A percentile compares a stretch with the other conserved stretches of the same genome.
These are phyloP conservation scores for Aythya fuligula DNA, from an alignment of 2,797 vertebrate genomes.

Conservation along the genomic window DNA sequence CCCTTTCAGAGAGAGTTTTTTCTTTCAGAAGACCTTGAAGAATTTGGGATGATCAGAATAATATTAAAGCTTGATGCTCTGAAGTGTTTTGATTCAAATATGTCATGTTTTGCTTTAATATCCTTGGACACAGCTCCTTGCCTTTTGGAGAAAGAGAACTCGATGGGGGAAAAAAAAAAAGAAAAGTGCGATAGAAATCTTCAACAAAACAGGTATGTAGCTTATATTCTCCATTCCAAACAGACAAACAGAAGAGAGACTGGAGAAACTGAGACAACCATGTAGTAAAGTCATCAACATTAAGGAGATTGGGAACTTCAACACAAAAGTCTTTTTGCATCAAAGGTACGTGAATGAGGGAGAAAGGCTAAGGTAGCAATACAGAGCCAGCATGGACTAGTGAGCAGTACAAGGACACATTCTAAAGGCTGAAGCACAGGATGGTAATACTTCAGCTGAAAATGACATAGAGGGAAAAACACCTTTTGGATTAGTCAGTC, in stretches of 20 bases:
- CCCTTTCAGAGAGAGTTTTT: background rate
- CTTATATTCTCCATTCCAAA: background rate
- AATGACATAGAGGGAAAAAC: background rate
- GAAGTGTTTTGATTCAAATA: background rate
- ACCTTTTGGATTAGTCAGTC: background rate
- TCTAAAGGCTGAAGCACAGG: background rate
- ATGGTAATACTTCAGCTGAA: background rate
- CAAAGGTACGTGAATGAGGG: background rate
- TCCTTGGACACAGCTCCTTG: background rate
- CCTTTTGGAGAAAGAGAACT: background rate
- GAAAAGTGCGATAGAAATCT: background rate
- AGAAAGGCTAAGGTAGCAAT: background rate
- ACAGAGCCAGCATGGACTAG: background rate
- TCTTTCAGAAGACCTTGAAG: background rate
- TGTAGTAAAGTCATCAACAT: background rate
- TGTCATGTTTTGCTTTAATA: background rate
- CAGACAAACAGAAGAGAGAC: background rate
- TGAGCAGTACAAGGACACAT: background rate
- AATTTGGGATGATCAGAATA: background rate
- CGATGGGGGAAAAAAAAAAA: background rate
- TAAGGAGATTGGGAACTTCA: background rate
- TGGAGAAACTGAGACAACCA: background rate
- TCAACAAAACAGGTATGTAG: background rate
- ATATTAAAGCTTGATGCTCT: background rate
- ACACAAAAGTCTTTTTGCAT: background rate